Base-by-base conservation (phyloP, 1,140 invertebrate genomes). In the Cryptotermes secundus region DNA sequence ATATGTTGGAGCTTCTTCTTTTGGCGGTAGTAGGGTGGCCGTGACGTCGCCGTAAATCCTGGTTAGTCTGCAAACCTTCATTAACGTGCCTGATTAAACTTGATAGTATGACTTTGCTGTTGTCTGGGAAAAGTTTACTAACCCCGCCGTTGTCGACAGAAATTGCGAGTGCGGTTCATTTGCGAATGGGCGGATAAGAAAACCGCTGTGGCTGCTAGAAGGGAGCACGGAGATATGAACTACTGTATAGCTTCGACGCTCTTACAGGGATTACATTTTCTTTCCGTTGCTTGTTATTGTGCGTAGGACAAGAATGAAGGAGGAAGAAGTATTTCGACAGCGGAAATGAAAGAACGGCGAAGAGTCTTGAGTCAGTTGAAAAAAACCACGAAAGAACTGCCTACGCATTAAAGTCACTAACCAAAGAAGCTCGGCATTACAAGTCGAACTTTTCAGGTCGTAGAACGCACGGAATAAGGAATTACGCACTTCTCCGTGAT, bases 1-100 rank as follows among this genome's bases (percentile, higher is more conserved):
- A 72, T 72, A 72, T 72, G 59, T 26, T 6, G 59, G 1, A n/a
- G 59, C 59, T 72, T 72, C 59, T n/a, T 31, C 59, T 72, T 10
- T 72, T 72, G 59, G 26, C 31, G 59, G 59, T 72, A 31, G 59
- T 72, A n/a, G 83, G 24, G 83, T 53, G 24, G 72, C 45, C 36
- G 35, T 83, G 83, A 83, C 59, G 49, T 53, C 53, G 36, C n/a
- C 83, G 59, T 79, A 83, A 26, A 65, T 83, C 72, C 83, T 83
- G 36, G 83, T 83, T 83, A 83, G 59, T 53, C 45, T 83, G 72
- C 83, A 79, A 38, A 53, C 83, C 59, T 83, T 83, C 83, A 83
- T 83, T 83, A 83, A 83, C 83, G 53, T 83, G 59, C 38, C 72
- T 83, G 83, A 83, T 83, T 65, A 83, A 83, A 53, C 83, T 83